Evolutionary conservation across 2,888 invertebrate genomes (phyloP).

Genomic region (Dugesia japonica): DNA sequence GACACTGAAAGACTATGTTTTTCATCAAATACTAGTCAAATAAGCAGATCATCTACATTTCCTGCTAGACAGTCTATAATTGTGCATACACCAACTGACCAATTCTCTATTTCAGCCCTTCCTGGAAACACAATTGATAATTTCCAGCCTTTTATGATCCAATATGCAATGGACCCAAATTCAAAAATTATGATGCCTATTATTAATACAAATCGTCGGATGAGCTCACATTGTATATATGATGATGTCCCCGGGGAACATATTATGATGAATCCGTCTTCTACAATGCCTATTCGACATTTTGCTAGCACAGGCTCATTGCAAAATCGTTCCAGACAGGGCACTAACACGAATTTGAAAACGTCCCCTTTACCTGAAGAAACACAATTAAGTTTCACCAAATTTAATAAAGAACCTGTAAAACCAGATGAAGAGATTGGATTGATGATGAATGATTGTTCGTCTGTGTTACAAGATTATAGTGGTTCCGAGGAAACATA

Average conservation of each 20-base stretch:
- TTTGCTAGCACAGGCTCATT: neutral
- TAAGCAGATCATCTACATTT: neutral
- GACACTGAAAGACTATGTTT: slow-evolving; percentile 1
- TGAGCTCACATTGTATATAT: neutral
- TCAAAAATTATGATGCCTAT: neutral
- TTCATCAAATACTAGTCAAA: neutral
- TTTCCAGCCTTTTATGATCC: neutral
- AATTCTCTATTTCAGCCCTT: neutral
- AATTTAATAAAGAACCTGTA: neutral
- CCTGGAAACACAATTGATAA: neutral
- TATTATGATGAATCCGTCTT: neutral
- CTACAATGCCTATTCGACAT: neutral
- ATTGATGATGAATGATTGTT: neutral
- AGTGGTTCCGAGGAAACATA: neutral
- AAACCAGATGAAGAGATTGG: neutral
- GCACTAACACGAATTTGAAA: neutral
- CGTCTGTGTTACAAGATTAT: neutral
- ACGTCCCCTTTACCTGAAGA: neutral
- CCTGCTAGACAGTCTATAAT: neutral
- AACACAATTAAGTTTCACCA: neutral
- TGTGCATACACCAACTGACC: neutral
- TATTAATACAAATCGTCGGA: neutral
- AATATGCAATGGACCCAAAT: neutral
- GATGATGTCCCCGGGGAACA: neutral
- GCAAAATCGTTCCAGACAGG: neutral